Evolutionary conservation across 2,888 invertebrate species (phyloP), one percentile per base, ranked within the genome.

Genomic region (Iselma pallidipennis): DNA sequence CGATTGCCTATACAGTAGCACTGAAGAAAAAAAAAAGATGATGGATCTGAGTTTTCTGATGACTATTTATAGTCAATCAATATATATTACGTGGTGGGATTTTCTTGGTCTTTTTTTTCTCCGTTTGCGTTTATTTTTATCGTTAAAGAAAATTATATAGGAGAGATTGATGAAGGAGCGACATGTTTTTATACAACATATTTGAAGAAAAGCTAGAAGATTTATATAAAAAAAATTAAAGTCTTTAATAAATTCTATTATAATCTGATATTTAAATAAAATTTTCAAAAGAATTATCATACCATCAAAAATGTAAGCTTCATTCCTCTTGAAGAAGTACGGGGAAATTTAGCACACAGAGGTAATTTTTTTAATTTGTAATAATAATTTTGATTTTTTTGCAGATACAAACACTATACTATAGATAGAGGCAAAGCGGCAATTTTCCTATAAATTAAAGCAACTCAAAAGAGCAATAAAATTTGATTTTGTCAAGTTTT

Each of bases 271-370:
- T 61, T 56, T 56, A 23, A 48, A 59, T 54, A 50, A 49, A 52
- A 59, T 26, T 45, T 58, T 53, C 42, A 59, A 65, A 56, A 59
- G 48, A 23, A 54, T 49, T 45, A 57, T 65, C 66, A 61, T 70
- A 73, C 71, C 70, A 71, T 71, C 62, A 71, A 69, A 61, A 69
- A 57, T 62, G 62, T 59, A 73, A 73, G 69, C 69, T 71, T 70
- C 68, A 73, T 69, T 73, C 70, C 70, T 71, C 69, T 66, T 69
- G 67, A 51, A 49, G 49, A 55, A 57, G 59, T 63, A 56, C 57
- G 1, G 6, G 2, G 25, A 25, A 49, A 52, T 51, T 55, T 52
- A 59, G 59, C 59, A 59, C 52, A 63, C n/a, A n/a, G n/a, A n/a
- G n/a, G n/a, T n/a, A 23, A 59, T 49, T 62, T 58, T 57, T 9